Percentiles rank a stretch among this genome's conserved stretches.
These are phyloP conservation scores for Bergia puertoricense DNA, from an alignment of 92 coral and sea anemone species.

Conservation along the genomic window DNA sequence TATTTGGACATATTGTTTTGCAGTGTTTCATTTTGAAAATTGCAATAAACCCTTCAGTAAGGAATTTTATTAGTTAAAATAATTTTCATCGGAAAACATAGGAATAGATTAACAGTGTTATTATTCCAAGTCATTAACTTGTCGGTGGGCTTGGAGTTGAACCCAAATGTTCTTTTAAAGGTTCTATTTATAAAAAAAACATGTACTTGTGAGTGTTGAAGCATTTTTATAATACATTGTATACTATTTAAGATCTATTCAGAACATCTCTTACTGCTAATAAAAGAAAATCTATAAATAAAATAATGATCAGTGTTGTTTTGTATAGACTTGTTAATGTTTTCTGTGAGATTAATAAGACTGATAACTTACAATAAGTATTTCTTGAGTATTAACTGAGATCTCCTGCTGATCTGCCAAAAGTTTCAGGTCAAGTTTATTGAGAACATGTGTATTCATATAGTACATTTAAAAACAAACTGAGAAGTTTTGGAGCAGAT, in stretches of 20 bases:
- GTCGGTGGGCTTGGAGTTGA: neutral
- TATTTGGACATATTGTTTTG: too few species aligned
- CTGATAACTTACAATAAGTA: neutral
- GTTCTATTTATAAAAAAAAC: too few species aligned
- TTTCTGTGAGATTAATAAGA: neutral
- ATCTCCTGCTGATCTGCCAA: neutral
- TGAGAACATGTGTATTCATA: neutral
- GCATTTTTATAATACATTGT: neutral
- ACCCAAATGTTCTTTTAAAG: too few species aligned
- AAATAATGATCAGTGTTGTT: too few species aligned
- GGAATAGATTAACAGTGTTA: too few species aligned
- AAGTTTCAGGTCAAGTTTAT: constrained; percentile 7
- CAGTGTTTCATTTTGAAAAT: too few species aligned
- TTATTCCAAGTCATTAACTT: neutral
- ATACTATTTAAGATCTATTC: too few species aligned
- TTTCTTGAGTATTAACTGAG: neutral
- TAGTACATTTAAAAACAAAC: neutral
- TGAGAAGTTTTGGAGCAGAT: neutral
- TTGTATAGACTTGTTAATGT: neutral
- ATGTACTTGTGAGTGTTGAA: neutral
- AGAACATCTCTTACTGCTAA: neutral
- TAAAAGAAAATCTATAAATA: too few species aligned
- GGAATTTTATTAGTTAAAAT: too few species aligned
- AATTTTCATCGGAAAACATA: too few species aligned
- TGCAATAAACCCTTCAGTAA: too few species aligned